phyloP scores from a whole-genome alignment of 2,888 invertebrate genomes.

The Congeria kusceri region DNA sequence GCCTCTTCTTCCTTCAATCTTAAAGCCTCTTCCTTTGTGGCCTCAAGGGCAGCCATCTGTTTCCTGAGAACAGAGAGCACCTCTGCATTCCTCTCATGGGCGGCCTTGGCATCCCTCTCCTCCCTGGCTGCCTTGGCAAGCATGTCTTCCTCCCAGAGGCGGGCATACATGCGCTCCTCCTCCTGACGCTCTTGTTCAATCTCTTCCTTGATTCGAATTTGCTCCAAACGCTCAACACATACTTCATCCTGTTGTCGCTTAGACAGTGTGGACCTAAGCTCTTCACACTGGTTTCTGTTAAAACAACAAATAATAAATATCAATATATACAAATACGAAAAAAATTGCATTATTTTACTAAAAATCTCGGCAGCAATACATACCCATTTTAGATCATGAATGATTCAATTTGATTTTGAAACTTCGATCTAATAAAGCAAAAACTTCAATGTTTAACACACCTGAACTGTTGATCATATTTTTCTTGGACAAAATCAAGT shows the following conservation, averaged over 20 bases:
- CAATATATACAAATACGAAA: no score
- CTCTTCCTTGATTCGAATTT: constrained; percentile 76
- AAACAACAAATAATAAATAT: no score
- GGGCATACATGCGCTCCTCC: constrained; percentile 83
- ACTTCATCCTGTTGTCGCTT: constrained; percentile 83
- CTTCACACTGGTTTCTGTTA: constrained; percentile 84
- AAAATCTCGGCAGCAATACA: no score
- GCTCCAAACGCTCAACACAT: constrained; percentile 81
- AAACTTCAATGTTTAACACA: constrained; percentile 43
- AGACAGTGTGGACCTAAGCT: constrained; percentile 82
- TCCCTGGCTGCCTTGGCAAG: constrained; percentile 83
- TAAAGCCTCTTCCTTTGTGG: constrained; percentile 80
- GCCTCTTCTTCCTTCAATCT: constrained; percentile 83
- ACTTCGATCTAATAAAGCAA: no score
- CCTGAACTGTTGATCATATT: constrained; percentile 85
- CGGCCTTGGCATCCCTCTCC: constrained; percentile 81
- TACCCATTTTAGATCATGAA: no score
- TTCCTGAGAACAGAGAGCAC: constrained; percentile 79
- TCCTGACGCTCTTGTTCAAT: constrained; percentile 71
- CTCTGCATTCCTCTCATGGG: constrained; percentile 80
- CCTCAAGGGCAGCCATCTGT: constrained; percentile 84
- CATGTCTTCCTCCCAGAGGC: constrained; percentile 84
- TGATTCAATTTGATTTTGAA: no score
- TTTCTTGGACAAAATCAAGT: constrained; percentile 82
- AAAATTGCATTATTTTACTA: no score